Evolutionary conservation across 2,113 vertebrate species (phyloP), one percentile per base, ranked within the genome.

Genomic region (Barnardius zonarius): DNA sequence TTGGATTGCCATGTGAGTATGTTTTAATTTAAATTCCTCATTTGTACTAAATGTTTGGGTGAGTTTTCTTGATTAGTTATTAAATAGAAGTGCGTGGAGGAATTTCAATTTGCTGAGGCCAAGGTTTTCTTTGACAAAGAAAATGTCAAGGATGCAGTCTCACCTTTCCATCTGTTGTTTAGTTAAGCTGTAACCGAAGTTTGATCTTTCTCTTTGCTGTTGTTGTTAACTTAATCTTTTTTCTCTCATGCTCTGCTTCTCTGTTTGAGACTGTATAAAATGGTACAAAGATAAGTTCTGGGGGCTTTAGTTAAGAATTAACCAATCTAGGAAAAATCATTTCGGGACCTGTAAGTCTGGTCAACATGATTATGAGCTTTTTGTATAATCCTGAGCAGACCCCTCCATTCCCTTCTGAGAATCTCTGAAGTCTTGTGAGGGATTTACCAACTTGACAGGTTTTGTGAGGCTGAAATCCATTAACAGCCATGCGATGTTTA

Each of bases 391-490:
- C 67, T 51, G 31, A 72, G 18, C 20, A 85, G 89, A 37, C 23
- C 24, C 10, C n/a, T 85, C 24, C 2, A 1, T 81, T 78, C 46
- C 16, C 61, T 57, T 74, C 19, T 75, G 74, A 90, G 19, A 73
- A 68, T 23, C 18, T 82, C 69, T 84, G 62, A 52, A 16, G 64
- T 82, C 78, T 88, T 25, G 3, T 22, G 33, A 73, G 81, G 41
- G 66, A 79, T 96, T 92, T 92, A 75, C 31, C 33, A 48, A 37
- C 76, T 70, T 68, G 77, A 84, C 84, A 84, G 57, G 39, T 90
- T 90, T 95, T 88, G 74, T 85, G 67, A 88, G 63, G 44, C 63
- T 78, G 46, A 91, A 95, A 88, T 88, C 80, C 64, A 55, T 67
- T 90, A 88, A 88, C 44, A 73, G 51, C 61, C 37, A 7, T 43